A percentile compares a stretch with the other conserved stretches of the same genome.
Evolutionary conservation across 2,797 vertebrate species (phyloP).

Genomic region (Microctenopoma lineatum): DNA sequence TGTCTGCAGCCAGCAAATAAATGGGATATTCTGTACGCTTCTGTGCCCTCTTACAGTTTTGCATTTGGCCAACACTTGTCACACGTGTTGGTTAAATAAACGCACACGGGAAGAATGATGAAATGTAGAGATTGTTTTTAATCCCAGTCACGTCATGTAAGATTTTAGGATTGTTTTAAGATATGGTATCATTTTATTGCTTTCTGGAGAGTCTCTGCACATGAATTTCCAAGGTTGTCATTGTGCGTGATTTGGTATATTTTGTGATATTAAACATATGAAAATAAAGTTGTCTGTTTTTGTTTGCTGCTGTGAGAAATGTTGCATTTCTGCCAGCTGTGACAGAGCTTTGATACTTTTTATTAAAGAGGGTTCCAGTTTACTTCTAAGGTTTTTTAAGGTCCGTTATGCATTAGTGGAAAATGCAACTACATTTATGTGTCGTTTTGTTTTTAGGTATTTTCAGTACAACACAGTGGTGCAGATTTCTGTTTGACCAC

Average conservation of each 20-base stretch:
- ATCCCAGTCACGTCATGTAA: conserved; percentile 55
- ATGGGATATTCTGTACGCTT: background rate
- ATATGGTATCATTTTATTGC: conserved; percentile 29
- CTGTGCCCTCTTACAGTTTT: conserved; percentile 2
- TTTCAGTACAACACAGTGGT: background rate
- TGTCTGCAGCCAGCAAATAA: background rate
- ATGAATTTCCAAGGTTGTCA: conserved; percentile 51
- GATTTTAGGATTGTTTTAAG: conserved; percentile 66
- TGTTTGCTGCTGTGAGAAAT: conserved; percentile 3
- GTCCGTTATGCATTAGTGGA: too few relatives aligned
- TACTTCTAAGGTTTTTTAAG: too few relatives aligned
- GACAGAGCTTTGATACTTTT: too few relatives aligned
- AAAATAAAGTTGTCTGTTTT: conserved; percentile 34
- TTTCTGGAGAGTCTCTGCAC: conserved; percentile 43
- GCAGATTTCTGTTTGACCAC: conserved; percentile 29
- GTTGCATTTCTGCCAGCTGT: background rate
- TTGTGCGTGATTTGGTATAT: conserved; percentile 62
- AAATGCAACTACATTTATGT: too few relatives aligned
- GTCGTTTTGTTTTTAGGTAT: background rate
- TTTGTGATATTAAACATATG: conserved; percentile 77
- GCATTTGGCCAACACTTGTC: conserved; percentile 27
- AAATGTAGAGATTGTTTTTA: conserved; percentile 54
- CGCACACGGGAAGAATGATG: conserved; percentile 25
- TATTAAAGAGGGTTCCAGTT: too few relatives aligned
- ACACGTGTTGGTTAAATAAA: conserved; percentile 44